Percentiles rank a stretch among this genome's conserved stretches.
These are phyloP conservation scores for Pseudorectes ferrugineus DNA, from an alignment of 2,113 vertebrate genomes.

Conservation along the genomic window DNA sequence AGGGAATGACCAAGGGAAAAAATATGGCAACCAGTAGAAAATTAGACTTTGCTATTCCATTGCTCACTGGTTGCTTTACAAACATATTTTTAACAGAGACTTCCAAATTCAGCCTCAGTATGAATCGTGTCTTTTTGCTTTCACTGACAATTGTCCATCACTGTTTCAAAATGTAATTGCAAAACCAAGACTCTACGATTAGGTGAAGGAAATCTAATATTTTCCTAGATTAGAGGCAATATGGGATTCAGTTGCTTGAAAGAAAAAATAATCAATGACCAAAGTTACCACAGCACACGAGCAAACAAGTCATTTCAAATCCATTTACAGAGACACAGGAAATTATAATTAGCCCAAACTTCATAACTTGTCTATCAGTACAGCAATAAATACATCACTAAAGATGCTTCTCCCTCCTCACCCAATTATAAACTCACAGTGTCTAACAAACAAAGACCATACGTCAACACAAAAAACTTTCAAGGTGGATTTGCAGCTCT, in stretches of 20 bases:
- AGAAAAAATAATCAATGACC: neutral
- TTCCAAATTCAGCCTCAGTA: neutral
- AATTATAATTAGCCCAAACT: conserved; percentile 5
- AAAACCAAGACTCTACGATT: neutral
- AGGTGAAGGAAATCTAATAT: conserved; percentile 27
- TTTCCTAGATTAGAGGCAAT: conserved; percentile 13
- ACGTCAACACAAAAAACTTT: neutral
- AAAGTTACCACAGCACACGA: neutral
- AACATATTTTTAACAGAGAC: neutral
- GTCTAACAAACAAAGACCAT: neutral
- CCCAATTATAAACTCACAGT: neutral
- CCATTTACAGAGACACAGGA: neutral
- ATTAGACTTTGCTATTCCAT: neutral
- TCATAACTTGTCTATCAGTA: neutral
- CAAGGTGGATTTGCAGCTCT: neutral
- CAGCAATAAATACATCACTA: neutral
- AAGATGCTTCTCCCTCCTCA: neutral
- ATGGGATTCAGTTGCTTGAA: neutral
- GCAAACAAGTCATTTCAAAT: neutral
- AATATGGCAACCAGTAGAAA: neutral
- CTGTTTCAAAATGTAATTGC: neutral
- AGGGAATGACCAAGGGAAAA: neutral
- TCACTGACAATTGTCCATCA: neutral
- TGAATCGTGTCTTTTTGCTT: neutral
- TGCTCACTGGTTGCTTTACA: neutral